Conservation (phyloP, 1,140 invertebrate species). For the Agrypnia vestita region DNA sequence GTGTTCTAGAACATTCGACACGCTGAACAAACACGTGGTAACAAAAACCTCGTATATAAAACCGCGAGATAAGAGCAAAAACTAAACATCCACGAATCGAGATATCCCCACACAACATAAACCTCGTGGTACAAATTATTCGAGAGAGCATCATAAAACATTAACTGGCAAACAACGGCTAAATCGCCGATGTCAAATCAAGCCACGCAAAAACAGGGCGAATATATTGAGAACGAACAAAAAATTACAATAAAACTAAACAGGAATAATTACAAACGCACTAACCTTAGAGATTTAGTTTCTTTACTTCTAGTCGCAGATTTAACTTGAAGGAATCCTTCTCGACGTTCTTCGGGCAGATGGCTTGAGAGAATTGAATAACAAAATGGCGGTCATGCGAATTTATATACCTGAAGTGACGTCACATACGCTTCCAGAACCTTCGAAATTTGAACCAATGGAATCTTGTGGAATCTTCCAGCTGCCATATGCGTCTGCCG, state of each 20-base stretch:
- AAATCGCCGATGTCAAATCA: no score
- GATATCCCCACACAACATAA: no score
- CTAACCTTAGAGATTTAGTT: conserved; percentile 40
- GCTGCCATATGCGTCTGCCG: conserved; percentile 23
- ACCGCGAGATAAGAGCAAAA: no score
- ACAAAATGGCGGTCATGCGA: conserved; percentile 34
- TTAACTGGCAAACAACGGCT: no score
- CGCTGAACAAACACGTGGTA: conserved; percentile 28
- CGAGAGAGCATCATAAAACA: no score
- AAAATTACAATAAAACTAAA: neutral
- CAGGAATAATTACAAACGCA: neutral
- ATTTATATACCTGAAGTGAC: conserved; percentile 56
- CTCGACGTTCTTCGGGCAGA: neutral
- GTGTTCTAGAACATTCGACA: conserved; percentile 19
- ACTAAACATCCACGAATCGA: no score
- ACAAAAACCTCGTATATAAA: neutral
- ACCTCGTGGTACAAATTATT: no score
- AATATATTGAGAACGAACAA: no score
- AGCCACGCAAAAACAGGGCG: no score
- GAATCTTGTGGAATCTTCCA: conserved; percentile 45
- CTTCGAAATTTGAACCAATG: conserved; percentile 46
- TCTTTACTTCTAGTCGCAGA: conserved; percentile 53
- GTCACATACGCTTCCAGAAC: conserved; percentile 56
- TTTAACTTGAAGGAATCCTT: conserved; percentile 51
- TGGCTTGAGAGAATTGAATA: conserved; percentile 40